phyloP scores from a whole-genome alignment of 2,797 vertebrate species.

The Varecia variegata region DNA sequence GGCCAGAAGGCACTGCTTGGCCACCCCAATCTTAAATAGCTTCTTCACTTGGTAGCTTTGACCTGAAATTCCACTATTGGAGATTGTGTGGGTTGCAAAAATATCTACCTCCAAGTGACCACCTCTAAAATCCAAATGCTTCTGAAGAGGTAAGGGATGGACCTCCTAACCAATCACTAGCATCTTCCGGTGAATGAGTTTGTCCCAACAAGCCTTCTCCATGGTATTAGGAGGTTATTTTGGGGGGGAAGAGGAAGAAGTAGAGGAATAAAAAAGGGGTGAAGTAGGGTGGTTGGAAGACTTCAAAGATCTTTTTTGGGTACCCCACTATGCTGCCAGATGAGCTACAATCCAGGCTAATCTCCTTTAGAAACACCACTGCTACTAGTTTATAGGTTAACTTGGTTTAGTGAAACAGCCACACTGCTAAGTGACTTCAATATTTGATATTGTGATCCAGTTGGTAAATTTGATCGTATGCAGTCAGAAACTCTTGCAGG shows the following conservation, averaged over 20 bases:
- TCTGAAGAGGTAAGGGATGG: not conserved
- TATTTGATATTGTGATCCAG: not conserved
- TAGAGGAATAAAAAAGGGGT: not conserved
- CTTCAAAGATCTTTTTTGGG: not conserved
- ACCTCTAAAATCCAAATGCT: not conserved
- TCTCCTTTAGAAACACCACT: not conserved
- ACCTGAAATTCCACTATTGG: not conserved
- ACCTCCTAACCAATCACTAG: not conserved
- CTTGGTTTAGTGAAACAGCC: not conserved
- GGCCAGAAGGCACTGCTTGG: not conserved
- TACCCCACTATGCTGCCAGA: not conserved
- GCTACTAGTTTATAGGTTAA: not conserved
- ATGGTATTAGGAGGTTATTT: not conserved
- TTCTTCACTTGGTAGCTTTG: not conserved
- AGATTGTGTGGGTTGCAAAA: not conserved
- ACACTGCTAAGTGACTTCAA: not conserved
- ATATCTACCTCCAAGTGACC: not conserved
- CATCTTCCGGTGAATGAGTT: not conserved
- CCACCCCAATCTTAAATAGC: not conserved
- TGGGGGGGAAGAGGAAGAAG: not conserved
- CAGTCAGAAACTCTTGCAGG: not conserved
- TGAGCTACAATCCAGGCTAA: not conserved
- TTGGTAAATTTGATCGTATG: not conserved
- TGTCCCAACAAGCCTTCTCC: not conserved
- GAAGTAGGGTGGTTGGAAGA: too few species aligned